phyloP scores from a whole-genome alignment of 1,140 invertebrate genomes.

The Lepidurus packardi region DNA sequence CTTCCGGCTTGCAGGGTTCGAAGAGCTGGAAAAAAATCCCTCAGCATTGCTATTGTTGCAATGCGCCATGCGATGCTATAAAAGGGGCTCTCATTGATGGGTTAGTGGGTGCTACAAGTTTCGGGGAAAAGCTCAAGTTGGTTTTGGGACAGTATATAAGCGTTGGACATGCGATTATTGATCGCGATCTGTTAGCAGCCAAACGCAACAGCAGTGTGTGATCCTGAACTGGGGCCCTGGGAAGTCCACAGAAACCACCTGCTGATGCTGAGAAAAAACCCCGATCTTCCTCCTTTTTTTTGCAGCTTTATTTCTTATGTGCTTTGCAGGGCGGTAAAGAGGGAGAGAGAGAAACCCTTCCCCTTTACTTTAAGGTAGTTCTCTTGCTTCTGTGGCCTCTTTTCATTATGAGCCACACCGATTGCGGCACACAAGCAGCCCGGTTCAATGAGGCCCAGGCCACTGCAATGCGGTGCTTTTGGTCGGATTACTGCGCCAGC shows the following conservation, averaged over 20 bases:
- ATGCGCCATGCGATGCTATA: conserved; percentile 9
- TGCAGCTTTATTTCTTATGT: background rate
- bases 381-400: background rate
- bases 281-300: background rate
- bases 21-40: background rate
- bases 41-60: background rate
- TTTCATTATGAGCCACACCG: conserved; percentile 11
- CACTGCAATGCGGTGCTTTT: conserved; percentile 21
- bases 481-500: conserved; percentile 17
- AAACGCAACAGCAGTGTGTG: background rate
- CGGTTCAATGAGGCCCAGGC: conserved; percentile 17
- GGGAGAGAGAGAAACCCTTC: background rate
- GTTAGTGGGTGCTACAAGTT: conserved; percentile 17
- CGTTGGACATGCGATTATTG: conserved; percentile 21
- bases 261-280: background rate
- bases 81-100: background rate
- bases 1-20: background rate
- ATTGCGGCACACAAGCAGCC: conserved; percentile 17
- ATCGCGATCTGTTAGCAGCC: conserved; percentile 11
- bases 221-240: background rate
- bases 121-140: background rate
- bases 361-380: background rate
- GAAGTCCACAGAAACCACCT: conserved; percentile 5
- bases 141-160: background rate
- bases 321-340: no score